Conservation (phyloP, 2,888 invertebrate species). For the Meiosimyza platycephala region DNA sequence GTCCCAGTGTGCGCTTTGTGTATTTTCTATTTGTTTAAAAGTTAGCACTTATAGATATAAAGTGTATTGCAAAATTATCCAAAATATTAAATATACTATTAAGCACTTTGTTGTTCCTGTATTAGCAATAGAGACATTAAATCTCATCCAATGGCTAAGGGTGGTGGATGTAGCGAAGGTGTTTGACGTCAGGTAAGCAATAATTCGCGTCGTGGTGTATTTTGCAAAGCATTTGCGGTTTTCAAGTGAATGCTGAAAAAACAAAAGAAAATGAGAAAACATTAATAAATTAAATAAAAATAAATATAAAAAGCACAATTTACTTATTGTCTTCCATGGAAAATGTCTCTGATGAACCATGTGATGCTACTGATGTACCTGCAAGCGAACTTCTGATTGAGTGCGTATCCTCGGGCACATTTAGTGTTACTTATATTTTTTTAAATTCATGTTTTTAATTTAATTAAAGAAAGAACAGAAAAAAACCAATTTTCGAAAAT, state of each 20-base stretch:
- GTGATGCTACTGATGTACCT: slow-evolving; percentile 67
- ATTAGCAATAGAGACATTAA: slow-evolving; percentile 6
- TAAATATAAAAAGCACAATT: slow-evolving; percentile 40
- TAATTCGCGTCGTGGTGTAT: slow-evolving; percentile 62
- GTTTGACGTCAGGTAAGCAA: slow-evolving; percentile 61
- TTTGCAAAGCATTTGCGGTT: slow-evolving; percentile 64
- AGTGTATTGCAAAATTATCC: no score
- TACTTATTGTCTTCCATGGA: slow-evolving; percentile 67
- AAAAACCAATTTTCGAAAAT: slow-evolving; percentile 12
- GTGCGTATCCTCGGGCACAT: slow-evolving; percentile 66
- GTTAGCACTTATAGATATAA: no score
- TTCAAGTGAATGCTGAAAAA: slow-evolving; percentile 60
- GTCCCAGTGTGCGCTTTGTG: no score
- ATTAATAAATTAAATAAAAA: background rate
- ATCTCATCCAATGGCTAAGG: slow-evolving; percentile 33
- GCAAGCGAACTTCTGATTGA: slow-evolving; percentile 68
- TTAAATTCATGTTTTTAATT: slow-evolving; percentile 38
- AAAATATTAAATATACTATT: no score
- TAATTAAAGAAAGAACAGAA: slow-evolving; percentile 40
- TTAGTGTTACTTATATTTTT: slow-evolving; percentile 62
- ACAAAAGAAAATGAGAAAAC: slow-evolving; percentile 3
- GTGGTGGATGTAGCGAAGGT: slow-evolving; percentile 47
- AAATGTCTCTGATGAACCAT: slow-evolving; percentile 66
- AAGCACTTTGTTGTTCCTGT: slow-evolving; percentile 17
- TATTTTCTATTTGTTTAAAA: no score